A percentile compares a stretch with the other conserved stretches of the same genome.
Evolutionary conservation across 1,140 invertebrate species (phyloP).

Genomic region (Drosophila mojavensis): DNA sequence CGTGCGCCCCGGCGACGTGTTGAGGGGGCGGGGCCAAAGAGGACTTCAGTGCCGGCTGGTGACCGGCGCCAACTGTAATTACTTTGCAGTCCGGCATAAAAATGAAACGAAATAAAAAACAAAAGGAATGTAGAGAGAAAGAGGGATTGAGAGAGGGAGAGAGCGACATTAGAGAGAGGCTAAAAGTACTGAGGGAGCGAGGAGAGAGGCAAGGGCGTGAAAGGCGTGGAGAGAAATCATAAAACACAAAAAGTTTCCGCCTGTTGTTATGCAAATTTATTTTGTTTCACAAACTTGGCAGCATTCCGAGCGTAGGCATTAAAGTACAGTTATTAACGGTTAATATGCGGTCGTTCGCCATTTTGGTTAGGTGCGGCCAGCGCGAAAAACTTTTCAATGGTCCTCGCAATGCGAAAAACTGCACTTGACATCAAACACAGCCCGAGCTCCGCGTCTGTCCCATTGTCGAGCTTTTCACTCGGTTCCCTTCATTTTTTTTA

Average conservation of each 20-base stretch:
- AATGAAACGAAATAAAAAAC: slow-evolving; percentile 20
- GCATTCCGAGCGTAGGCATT: slow-evolving; percentile 25
- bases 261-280: slow-evolving; percentile 72
- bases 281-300: slow-evolving; percentile 25
- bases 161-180: neutral
- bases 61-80: slow-evolving; percentile 68
- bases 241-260: slow-evolving; percentile 75
- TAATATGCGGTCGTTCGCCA: slow-evolving; percentile 54
- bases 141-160: neutral
- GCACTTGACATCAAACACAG: slow-evolving; percentile 49
- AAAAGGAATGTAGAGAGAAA: slow-evolving; percentile 2
- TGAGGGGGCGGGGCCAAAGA: neutral
- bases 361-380: slow-evolving; percentile 30
- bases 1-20: neutral
- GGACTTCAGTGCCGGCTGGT: slow-evolving; percentile 8
- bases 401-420: slow-evolving; percentile 47
- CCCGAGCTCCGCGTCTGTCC: neutral
- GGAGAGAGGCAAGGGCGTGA: neutral
- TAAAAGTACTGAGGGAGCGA: neutral
- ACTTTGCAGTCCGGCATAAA: slow-evolving; percentile 57
- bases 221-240: slow-evolving; percentile 35
- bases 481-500: neutral
- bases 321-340: slow-evolving; percentile 69
- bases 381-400: slow-evolving; percentile 45
- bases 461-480: slow-evolving; percentile 4